A percentile compares a stretch with the other conserved stretches of the same genome.
Conservation (phyloP, 2,113 vertebrate genomes). For the Carassius gibelio region DNA sequence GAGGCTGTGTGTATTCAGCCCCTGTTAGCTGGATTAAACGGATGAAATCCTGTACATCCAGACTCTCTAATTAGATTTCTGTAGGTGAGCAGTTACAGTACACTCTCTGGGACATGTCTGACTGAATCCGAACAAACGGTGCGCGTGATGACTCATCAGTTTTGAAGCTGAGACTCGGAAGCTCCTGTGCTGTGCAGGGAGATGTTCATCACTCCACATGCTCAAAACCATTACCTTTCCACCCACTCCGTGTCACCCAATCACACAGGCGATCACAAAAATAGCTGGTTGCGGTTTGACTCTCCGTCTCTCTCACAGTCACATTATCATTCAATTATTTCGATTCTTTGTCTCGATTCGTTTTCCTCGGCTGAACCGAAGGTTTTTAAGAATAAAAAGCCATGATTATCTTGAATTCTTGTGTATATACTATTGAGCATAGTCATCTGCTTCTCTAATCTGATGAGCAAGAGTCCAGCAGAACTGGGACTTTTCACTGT, state of each 20-base stretch:
- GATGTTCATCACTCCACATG: slow-evolving; percentile 66
- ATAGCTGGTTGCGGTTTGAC: slow-evolving; percentile 15
- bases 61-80: slow-evolving; percentile 46
- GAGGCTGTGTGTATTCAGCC: slow-evolving; percentile 13
- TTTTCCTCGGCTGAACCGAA: not conserved
- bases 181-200: slow-evolving; percentile 69
- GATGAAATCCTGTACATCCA: slow-evolving; percentile 39
- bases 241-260: slow-evolving; percentile 68
- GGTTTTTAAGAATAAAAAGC: not conserved
- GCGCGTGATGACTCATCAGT: slow-evolving; percentile 73
- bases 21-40: slow-evolving; percentile 41
- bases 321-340: not conserved
- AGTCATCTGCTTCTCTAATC: not conserved
- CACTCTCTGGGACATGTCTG: not conserved
- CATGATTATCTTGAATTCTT: not conserved
- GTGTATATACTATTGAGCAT: not conserved
- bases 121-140: slow-evolving; percentile 47
- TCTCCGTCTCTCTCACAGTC: not conserved
- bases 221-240: slow-evolving; percentile 70
- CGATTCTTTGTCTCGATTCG: too few relatives aligned
- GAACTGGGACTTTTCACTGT: not conserved
- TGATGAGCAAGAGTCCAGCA: not conserved
- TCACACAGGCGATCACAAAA: slow-evolving; percentile 15
- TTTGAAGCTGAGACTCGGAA: slow-evolving; percentile 64
- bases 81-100: slow-evolving; percentile 33